Base-by-base conservation (phyloP, 2,888 invertebrate genomes). In the Ophion costatus region DNA sequence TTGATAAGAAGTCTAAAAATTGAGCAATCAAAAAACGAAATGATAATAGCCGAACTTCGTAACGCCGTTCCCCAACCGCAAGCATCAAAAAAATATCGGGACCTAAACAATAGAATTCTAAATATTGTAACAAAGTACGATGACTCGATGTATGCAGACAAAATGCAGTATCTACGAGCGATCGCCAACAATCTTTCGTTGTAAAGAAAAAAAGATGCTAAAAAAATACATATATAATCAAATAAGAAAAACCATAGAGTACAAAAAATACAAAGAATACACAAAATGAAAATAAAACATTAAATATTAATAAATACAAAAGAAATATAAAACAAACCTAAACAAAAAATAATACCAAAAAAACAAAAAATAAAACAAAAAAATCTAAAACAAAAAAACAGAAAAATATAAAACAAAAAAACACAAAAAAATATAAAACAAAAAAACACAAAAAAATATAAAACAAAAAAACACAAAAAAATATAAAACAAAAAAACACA, bases 1-100 rank as follows among this genome's bases (percentile, higher is more conserved):
- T 57, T 71, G 14, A 71, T 71, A 24, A 71, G 71, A 24, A 51
- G 69, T 33, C 71, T 71, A 6, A 71, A 71, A n/a, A 17, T 59
- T 57, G 71, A 71, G 24, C 71, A 67, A 42, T 67, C 67, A 11
- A 14, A 20, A 67, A 67, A 17, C 42, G 42, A 67, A n/a, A 6
- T 42, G 1, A 51, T 10, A 24, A 29, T 71, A 17, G 57, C 59
- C n/a, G 71, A 57, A 57, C 57, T 59, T 59, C 71, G 59, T 5
- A 59, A 33, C n/a, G 33, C 57, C 14, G 57, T 38, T 71, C 33
- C 33, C 17, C 71, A 71, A 57, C 29, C 71, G 33, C 57, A 56
- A 24, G 6, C 22, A 57, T 51, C 71, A 2, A 71, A 71, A 57
- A 71, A 71, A 71, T 71, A 59, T 33, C 57, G 71, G 9, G 57